Evolutionary conservation across 1,140 invertebrate species (phyloP), one percentile per base, ranked within the genome.

Genomic region (Gryon sp.): DNA sequence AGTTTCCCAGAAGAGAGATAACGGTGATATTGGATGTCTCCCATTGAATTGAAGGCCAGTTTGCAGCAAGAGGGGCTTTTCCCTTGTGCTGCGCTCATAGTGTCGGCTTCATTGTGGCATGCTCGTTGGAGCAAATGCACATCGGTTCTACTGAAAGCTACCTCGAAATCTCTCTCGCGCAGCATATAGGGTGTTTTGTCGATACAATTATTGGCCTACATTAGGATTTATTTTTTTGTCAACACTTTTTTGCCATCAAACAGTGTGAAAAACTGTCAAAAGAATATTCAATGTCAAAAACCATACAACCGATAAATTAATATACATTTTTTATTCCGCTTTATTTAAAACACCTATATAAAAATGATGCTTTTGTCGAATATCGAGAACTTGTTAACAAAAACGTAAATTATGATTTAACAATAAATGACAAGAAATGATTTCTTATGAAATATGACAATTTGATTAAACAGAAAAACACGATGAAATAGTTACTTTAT

Each of bases 51-150:
- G 53, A 69, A 68, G 55, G 73, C 62, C 59, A 72, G 77, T 76
- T 66, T 72, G 34, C 46, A 50, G 52, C 22, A 32, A 52, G 59
- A 59, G 76, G 68, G 65, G 46, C 43, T 78, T 70, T 60, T 66
- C 74, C 80, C 77, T 66, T 65, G 70, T 69, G 40, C 66, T 60
- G 76, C 80, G 78, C 82, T 82, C 77, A 81, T 81, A 84, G 83
- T 83, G 80, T 78, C 76, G 74, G 79, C 77, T 80, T 82, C 80
- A 87, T 87, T 87, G 86, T 87, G 84, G 84, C 82, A 82, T 86
- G 85, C 79, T 86, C 87, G 80, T 59, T 85, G 77, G 75, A 83
- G 86, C 82, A 87, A 83, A 86, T 88, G 86, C 87, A 88, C 87
- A 88, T 88, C 80, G 84, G 46, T 62, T 68, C 68, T 73, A 73